Evolutionary conservation across 2,797 vertebrate genomes (phyloP).

Genomic region (Rhincodon typus): DNA sequence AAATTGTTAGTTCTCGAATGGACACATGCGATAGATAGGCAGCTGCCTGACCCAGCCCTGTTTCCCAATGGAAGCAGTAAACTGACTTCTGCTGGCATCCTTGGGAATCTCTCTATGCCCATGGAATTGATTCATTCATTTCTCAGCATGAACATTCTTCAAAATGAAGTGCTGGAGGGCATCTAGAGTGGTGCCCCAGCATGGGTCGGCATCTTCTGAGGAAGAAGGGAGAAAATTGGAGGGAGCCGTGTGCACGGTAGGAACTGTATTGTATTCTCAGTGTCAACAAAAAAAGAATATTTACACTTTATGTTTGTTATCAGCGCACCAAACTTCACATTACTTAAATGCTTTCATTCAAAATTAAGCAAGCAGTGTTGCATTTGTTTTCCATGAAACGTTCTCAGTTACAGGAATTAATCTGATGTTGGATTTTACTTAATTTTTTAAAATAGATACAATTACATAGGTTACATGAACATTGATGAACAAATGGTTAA

Average conservation of each 20-base stretch:
- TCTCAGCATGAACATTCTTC: neutral
- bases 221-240: neutral
- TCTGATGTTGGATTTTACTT: neutral
- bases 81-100: neutral
- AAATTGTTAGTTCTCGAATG: neutral
- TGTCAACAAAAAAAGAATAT: neutral
- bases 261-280: neutral
- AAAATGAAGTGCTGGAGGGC: neutral
- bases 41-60: neutral
- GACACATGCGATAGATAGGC: neutral
- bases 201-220: neutral
- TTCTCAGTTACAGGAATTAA: neutral
- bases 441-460: neutral
- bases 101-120: neutral
- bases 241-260: neutral
- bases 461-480: neutral
- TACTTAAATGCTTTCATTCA: neutral
- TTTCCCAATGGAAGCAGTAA: neutral
- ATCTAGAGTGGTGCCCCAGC: neutral
- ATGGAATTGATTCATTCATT: neutral
- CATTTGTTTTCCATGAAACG: neutral
- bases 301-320: neutral
- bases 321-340: neutral
- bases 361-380: neutral
- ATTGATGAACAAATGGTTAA: neutral